Percentiles rank a stretch among this genome's conserved stretches.
These are phyloP conservation scores for Monopterus albus DNA, from an alignment of 2,113 vertebrate species.

Conservation along the genomic window DNA sequence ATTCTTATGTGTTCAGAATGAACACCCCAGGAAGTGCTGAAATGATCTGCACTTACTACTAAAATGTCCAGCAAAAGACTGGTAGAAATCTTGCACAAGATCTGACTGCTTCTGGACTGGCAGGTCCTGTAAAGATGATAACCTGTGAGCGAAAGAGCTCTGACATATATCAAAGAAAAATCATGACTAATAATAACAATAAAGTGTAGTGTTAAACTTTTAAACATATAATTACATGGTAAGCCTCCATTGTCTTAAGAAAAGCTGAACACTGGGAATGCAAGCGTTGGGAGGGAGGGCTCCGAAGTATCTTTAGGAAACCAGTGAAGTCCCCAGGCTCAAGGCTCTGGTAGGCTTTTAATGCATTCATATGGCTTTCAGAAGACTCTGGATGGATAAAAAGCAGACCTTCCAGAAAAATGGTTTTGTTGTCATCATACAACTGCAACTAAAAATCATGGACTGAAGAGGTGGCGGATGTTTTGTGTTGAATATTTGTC, in stretches of 20 bases:
- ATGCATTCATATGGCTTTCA: slow-evolving; percentile 53
- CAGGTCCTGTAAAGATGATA: slow-evolving; percentile 68
- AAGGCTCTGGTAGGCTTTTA: slow-evolving; percentile 76
- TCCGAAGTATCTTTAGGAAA: slow-evolving; percentile 83
- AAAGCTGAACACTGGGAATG: slow-evolving; percentile 82
- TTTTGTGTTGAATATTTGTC: too few species aligned
- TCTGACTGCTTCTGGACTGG: slow-evolving; percentile 83
- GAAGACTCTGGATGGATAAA: slow-evolving; percentile 62
- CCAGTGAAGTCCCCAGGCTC: slow-evolving; percentile 82
- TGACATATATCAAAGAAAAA: neutral
- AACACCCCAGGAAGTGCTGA: neutral
- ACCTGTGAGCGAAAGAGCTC: slow-evolving; percentile 1
- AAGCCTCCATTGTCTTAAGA: slow-evolving; percentile 83
- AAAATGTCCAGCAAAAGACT: slow-evolving; percentile 79
- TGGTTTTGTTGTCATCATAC: neutral
- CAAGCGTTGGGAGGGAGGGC: slow-evolving; percentile 78
- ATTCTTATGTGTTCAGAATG: neutral
- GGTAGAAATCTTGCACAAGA: slow-evolving; percentile 84
- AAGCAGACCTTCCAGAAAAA: neutral
- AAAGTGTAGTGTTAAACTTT: neutral
- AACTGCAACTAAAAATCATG: neutral
- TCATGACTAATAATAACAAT: too few species aligned
- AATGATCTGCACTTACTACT: slow-evolving; percentile 70
- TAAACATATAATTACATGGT: slow-evolving; percentile 73
- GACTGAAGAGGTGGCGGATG: too few species aligned